Conservation (phyloP, 2,888 invertebrate species). For the Microlaimidae sp. region DNA sequence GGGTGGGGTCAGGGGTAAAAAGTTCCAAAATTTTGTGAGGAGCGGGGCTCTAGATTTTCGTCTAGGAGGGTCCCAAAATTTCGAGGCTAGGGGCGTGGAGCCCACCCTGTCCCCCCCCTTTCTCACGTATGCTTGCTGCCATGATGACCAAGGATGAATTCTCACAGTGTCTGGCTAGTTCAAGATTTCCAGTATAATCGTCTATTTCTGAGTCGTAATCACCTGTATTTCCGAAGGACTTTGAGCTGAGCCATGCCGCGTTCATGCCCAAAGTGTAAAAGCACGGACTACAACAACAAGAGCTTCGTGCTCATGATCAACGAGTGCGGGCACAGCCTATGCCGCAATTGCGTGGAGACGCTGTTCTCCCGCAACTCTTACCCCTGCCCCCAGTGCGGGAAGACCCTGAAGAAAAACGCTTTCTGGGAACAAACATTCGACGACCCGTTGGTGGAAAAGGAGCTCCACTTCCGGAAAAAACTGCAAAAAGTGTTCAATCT, state of each 20-base stretch:
- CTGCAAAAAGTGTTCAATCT: conserved; percentile 71
- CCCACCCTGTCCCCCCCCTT: too few species aligned
- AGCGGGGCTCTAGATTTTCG: too few species aligned
- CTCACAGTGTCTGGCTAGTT: too few species aligned
- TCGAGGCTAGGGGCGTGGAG: too few species aligned
- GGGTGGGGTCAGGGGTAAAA: too few species aligned
- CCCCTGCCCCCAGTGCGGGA: conserved; percentile 79
- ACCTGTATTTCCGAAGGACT: neutral
- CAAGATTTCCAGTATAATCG: too few species aligned
- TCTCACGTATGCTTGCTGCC: too few species aligned
- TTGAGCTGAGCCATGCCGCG: conserved; percentile 18
- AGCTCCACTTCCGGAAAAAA: conserved; percentile 77
- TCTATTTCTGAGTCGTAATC: too few species aligned
- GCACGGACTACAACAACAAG: conserved; percentile 86
- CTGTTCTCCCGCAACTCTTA: conserved; percentile 91
- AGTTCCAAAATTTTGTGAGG: too few species aligned
- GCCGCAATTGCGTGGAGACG: conserved; percentile 90
- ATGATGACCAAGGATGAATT: too few species aligned
- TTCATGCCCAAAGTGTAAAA: conserved; percentile 88
- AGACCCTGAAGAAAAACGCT: conserved; percentile 67
- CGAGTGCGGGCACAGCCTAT: conserved; percentile 88
- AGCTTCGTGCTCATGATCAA: conserved; percentile 92
- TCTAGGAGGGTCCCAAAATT: too few species aligned
- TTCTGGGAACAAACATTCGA: conserved; percentile 89
- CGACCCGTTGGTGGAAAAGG: conserved; percentile 87